phyloP scores from a whole-genome alignment of 2,113 vertebrate species.

The Scatophagus argus region DNA sequence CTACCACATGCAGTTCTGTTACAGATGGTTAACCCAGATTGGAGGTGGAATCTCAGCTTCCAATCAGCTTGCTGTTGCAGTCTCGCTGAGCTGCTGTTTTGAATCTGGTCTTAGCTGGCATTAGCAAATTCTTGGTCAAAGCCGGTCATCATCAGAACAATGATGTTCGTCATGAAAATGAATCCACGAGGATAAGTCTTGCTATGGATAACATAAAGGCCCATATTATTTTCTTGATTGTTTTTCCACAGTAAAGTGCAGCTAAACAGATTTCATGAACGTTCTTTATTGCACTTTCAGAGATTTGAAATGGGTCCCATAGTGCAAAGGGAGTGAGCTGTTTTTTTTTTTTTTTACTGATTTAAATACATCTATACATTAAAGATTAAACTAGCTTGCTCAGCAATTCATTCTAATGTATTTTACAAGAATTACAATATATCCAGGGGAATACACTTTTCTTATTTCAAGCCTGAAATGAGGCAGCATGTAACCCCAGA shows the following conservation, averaged over 20 bases:
- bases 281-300: not conserved
- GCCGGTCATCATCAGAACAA: slow-evolving; percentile 53
- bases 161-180: slow-evolving; percentile 46
- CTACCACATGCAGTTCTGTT: slow-evolving; percentile 63
- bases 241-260: not conserved
- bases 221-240: not conserved
- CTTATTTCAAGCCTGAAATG: slow-evolving; percentile 36
- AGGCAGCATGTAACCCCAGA: slow-evolving; percentile 27
- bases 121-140: slow-evolving; percentile 55
- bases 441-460: slow-evolving; percentile 24
- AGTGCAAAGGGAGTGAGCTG: not conserved
- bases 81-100: slow-evolving; percentile 46
- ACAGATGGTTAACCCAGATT: slow-evolving; percentile 71
- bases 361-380: slow-evolving; percentile 14
- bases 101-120: slow-evolving; percentile 46
- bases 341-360: slow-evolving; percentile 21
- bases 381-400: slow-evolving; percentile 24
- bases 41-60: slow-evolving; percentile 54
- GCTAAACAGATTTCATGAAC: not conserved
- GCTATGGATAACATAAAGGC: not conserved
- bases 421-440: slow-evolving; percentile 21
- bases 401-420: slow-evolving; percentile 28
- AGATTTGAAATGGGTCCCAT: not conserved
- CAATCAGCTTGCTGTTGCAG: slow-evolving; percentile 52
- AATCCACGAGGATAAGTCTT: slow-evolving; percentile 1